Percentiles rank a stretch among this genome's conserved stretches.
Conservation (phyloP, 2,888 invertebrate genomes). For the Seira ritae region DNA sequence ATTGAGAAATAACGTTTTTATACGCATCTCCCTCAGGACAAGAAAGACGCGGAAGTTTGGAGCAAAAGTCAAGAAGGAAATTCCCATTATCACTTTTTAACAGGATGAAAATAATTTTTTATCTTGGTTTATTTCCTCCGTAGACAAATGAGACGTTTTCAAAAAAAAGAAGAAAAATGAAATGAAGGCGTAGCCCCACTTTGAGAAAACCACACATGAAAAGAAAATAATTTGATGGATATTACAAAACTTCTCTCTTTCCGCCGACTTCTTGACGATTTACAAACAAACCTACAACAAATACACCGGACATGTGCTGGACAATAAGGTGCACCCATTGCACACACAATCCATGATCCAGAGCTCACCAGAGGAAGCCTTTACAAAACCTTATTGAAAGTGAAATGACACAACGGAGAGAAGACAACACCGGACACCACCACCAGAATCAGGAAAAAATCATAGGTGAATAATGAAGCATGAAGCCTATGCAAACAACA, state of each 20-base stretch:
- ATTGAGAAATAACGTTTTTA: too few relatives aligned
- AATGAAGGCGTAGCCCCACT: constrained; percentile 9
- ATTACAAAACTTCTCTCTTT: constrained; percentile 3
- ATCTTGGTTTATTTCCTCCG: too few relatives aligned
- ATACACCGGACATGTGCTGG: constrained; percentile 13
- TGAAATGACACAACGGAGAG: background rate
- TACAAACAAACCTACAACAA: background rate
- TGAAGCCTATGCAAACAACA: constrained; percentile 16
- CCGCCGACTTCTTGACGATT: constrained; percentile 10
- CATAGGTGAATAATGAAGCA: constrained; percentile 16
- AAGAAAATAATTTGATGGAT: background rate
- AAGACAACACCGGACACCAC: background rate
- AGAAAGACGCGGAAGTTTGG: too few relatives aligned
- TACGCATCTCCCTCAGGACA: background rate
- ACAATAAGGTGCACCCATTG: constrained; percentile 4
- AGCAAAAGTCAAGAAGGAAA: too few relatives aligned
- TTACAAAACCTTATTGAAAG: background rate
- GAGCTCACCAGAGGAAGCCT: background rate
- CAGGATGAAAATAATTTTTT: too few relatives aligned
- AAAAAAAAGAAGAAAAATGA: background rate
- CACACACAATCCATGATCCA: background rate
- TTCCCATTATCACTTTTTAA: too few relatives aligned
- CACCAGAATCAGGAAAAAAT: background rate
- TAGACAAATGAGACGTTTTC: too few relatives aligned
- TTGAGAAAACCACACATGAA: constrained; percentile 5